A percentile compares a stretch with the other conserved stretches of the same genome.
Conservation (phyloP, 2,888 invertebrate genomes). For the Phengaris alcon region DNA sequence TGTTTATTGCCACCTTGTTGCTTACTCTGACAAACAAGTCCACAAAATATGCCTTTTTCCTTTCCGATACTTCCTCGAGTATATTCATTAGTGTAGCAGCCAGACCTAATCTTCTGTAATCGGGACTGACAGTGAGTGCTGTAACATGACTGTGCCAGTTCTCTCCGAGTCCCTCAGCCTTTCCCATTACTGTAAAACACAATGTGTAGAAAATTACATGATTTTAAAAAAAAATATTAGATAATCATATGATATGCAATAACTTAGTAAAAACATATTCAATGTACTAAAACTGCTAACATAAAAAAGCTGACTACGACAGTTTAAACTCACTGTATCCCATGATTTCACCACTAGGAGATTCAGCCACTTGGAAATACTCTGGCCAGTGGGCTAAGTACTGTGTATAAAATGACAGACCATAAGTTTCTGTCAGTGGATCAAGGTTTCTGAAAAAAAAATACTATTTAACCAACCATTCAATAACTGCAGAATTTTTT, state of each 20-base stretch:
- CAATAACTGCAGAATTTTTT: not conserved
- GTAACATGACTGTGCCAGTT: constrained; percentile 99
- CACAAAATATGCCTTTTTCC: constrained; percentile 97
- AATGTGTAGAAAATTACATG: not conserved
- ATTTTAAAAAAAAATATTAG: not conserved
- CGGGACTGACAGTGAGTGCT: constrained; percentile 96
- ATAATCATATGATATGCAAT: not conserved
- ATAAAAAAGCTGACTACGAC: too few species aligned
- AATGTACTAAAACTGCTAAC: too few species aligned
- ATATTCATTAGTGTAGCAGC: constrained; percentile 96
- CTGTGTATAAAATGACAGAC: constrained; percentile 96
- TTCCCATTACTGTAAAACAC: constrained; percentile 92
- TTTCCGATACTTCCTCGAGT: constrained; percentile 97
- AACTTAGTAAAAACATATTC: too few species aligned
- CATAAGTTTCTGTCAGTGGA: constrained; percentile 97
- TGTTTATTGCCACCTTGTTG: constrained; percentile 97
- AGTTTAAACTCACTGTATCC: constrained; percentile 89
- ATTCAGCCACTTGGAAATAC: constrained; percentile 98
- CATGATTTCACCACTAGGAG: constrained; percentile 97
- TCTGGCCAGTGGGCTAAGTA: constrained; percentile 99
- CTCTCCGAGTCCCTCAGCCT: constrained; percentile 96
- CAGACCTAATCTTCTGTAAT: constrained; percentile 93
- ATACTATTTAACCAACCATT: not conserved
- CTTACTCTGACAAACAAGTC: constrained; percentile 99
- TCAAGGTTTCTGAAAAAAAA: constrained; percentile 90